Percentiles rank a stretch among this genome's conserved stretches.
These are phyloP conservation scores for Cirrhinus molitorella DNA, from an alignment of 2,797 vertebrate species.

Conservation along the genomic window DNA sequence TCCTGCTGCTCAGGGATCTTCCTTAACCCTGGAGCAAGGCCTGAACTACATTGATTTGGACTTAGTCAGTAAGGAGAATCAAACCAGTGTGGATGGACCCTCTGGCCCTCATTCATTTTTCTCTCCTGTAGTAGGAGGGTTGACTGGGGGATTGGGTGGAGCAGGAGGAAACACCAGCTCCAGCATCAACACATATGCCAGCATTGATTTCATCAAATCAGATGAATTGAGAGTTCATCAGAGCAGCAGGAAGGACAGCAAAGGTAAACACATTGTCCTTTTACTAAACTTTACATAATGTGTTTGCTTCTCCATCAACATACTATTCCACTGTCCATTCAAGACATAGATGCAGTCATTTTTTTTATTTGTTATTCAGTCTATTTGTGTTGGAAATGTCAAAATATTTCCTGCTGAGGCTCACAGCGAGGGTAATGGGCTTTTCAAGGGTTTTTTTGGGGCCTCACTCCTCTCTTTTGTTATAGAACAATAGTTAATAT, in stretches of 20 bases:
- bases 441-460: slow-evolving; percentile 12
- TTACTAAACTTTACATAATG: background rate
- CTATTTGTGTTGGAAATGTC: background rate
- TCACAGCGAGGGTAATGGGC: background rate
- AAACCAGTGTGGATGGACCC: slow-evolving; percentile 71
- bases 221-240: slow-evolving; percentile 79
- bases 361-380: background rate
- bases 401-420: background rate
- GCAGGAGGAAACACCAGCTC: slow-evolving; percentile 66
- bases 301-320: background rate
- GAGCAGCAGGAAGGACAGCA: slow-evolving; percentile 77
- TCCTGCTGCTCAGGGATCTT: slow-evolving; percentile 69
- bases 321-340: background rate
- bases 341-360: background rate
- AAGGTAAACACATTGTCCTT: slow-evolving; percentile 69
- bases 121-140: slow-evolving; percentile 52
- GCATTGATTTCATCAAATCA: slow-evolving; percentile 87
- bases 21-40: slow-evolving; percentile 73
- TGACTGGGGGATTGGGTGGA: slow-evolving; percentile 57
- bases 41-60: slow-evolving; percentile 90
- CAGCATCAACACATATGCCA: slow-evolving; percentile 81
- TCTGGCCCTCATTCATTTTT: slow-evolving; percentile 71
- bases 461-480: background rate
- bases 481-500: slow-evolving; percentile 27
- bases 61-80: slow-evolving; percentile 75